Evolutionary conservation across 1,140 invertebrate species (phyloP).

Genomic region (Nasonia vitripennis): DNA sequence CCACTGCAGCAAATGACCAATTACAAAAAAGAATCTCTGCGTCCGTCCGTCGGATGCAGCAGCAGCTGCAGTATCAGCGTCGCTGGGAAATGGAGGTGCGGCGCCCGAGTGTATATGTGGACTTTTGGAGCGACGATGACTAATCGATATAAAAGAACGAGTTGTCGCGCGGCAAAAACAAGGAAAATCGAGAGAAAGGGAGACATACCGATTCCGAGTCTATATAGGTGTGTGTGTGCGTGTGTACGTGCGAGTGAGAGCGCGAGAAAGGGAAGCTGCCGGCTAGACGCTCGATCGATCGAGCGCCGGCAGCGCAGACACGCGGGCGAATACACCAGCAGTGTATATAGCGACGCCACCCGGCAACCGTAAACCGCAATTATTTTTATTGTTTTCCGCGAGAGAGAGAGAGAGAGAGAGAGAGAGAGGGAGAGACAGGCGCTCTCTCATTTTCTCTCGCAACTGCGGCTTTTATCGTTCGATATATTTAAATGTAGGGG

Average conservation of each 20-base stretch:
- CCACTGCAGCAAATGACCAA: too few relatives aligned
- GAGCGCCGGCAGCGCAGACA: constrained; percentile 46
- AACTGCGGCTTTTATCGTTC: background rate
- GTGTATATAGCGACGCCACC: background rate
- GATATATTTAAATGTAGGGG: background rate
- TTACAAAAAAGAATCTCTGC: background rate
- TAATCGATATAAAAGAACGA: constrained; percentile 45
- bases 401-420: too few relatives aligned
- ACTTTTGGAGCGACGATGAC: constrained; percentile 15
- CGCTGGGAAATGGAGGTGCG: background rate
- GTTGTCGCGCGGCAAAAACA: background rate
- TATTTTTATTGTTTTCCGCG: constrained; percentile 44
- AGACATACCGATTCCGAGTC: background rate
- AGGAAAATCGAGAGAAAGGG: constrained; percentile 38
- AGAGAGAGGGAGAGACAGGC: background rate
- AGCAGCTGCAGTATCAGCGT: too few relatives aligned
- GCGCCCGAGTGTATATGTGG: background rate
- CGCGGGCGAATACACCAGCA: constrained; percentile 15
- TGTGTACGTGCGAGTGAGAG: background rate
- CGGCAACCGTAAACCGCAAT: constrained; percentile 23
- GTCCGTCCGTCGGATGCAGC: background rate
- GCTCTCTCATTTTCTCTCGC: background rate
- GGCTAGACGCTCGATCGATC: constrained; percentile 58
- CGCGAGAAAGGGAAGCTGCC: background rate
- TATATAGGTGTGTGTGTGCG: background rate